Evolutionary conservation across 2,113 vertebrate genomes (phyloP).

Genomic region (Coptodon rendalli): DNA sequence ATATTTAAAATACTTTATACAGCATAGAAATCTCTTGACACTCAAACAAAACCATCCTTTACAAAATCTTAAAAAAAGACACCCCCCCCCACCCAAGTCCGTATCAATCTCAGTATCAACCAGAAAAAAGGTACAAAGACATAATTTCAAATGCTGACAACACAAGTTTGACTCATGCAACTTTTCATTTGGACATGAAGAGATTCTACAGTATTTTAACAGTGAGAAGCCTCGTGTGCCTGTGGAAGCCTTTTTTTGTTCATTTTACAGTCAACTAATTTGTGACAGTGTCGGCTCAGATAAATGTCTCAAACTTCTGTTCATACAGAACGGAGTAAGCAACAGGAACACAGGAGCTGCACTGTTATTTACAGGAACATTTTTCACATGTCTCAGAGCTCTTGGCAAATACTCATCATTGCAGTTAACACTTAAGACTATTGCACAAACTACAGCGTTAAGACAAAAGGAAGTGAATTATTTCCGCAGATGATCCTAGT

Average conservation of each 20-base stretch:
- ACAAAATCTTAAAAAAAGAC: constrained; percentile 75
- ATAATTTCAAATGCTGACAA: constrained; percentile 39
- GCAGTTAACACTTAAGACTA: constrained; percentile 59
- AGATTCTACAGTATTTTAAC: constrained; percentile 28
- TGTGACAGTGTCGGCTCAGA: neutral
- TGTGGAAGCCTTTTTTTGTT: constrained; percentile 20
- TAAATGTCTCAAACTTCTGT: neutral
- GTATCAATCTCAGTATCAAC: constrained; percentile 56
- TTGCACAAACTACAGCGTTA: constrained; percentile 67
- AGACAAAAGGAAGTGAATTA: constrained; percentile 52
- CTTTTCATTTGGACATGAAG: constrained; percentile 31
- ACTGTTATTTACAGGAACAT: constrained; percentile 56
- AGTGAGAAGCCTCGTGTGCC: constrained; percentile 50
- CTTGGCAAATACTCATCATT: constrained; percentile 59
- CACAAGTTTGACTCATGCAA: constrained; percentile 63
- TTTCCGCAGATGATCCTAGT: neutral
- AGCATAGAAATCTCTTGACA: constrained; percentile 76
- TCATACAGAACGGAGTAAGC: neutral
- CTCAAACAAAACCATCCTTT: constrained; percentile 60
- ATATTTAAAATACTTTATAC: constrained; percentile 78
- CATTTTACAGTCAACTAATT: neutral
- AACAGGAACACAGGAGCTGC: constrained; percentile 12
- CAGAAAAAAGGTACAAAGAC: constrained; percentile 67
- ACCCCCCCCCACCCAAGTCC: neutral
- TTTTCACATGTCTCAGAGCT: constrained; percentile 36